Percentiles rank a stretch among this genome's conserved stretches.
These are phyloP conservation scores for Daubentonia madagascariensis DNA, from an alignment of 2,113 vertebrate species.

Conservation along the genomic window DNA sequence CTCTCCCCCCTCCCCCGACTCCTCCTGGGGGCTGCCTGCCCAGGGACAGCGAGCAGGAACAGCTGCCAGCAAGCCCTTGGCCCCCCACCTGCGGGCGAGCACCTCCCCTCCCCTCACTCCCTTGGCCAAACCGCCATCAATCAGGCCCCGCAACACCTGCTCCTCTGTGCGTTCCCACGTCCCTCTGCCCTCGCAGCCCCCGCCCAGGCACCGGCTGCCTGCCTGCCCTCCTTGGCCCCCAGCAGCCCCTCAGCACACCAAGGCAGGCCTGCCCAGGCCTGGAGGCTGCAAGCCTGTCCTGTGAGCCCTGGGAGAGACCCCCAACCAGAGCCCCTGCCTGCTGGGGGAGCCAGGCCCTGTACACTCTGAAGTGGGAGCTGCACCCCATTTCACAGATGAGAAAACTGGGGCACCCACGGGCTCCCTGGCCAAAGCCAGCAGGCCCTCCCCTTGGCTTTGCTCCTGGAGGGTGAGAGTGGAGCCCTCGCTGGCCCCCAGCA, in stretches of 20 bases:
- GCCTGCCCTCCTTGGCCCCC: not conserved
- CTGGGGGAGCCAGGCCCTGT: not conserved
- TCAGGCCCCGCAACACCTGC: not conserved
- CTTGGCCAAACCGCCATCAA: not conserved
- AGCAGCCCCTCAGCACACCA: not conserved
- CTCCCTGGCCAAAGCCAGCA: not conserved
- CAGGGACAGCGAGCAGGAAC: not conserved
- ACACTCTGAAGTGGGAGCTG: accelerated
- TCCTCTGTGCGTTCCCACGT: not conserved
- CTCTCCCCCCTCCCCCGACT: accelerated
- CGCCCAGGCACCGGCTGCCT: not conserved
- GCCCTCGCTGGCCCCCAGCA: not conserved
- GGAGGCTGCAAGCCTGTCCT: not conserved
- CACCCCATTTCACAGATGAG: not conserved
- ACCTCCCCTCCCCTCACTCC: not conserved
- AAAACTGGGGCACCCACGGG: not conserved
- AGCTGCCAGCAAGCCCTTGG: not conserved
- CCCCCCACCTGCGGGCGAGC: not conserved
- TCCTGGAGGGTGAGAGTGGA: not conserved
- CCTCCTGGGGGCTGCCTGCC: not conserved
- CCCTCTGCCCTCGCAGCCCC: not conserved
- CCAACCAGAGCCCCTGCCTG: no score
- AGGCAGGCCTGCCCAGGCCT: not conserved
- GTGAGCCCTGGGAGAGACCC: not conserved
- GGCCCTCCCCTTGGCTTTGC: not conserved